phyloP scores from a whole-genome alignment of 2,888 invertebrate genomes.

The Atethmia centrago region DNA sequence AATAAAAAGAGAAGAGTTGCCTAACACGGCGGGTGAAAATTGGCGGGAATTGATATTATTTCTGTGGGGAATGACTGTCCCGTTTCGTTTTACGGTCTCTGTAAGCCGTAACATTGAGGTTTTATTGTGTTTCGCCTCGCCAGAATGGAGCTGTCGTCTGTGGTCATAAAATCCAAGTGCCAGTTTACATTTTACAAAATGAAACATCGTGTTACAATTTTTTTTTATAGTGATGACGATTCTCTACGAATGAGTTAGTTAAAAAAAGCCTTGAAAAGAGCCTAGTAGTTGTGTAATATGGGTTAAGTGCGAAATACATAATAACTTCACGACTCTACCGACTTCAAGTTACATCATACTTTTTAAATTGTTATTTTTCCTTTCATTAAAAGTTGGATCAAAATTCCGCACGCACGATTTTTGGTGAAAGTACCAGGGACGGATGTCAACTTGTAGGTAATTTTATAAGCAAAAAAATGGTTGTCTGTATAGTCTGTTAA shows the following conservation, averaged over 20 bases:
- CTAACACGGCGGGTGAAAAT: conserved; percentile 60
- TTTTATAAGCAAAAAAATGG: not conserved
- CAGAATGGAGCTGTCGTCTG: conserved; percentile 74
- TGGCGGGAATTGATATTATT: conserved; percentile 71
- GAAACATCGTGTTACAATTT: conserved; percentile 49
- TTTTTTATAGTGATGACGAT: conserved; percentile 9
- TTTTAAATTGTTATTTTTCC: not conserved
- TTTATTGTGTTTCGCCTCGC: conserved; percentile 70
- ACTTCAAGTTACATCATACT: not conserved
- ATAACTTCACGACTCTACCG: not conserved
- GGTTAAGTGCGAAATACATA: conserved; percentile 9
- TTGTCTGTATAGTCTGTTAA: too few species aligned
- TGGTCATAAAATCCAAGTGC: conserved; percentile 70
- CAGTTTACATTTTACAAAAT: conserved; percentile 62
- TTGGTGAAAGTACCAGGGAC: conserved; percentile 11
- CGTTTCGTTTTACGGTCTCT: conserved; percentile 77
- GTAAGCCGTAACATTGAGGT: conserved; percentile 71
- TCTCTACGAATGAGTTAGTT: not conserved
- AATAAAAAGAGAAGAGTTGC: conserved; percentile 35
- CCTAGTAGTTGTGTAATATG: not conserved
- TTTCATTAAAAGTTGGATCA: conserved; percentile 3
- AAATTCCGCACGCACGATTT: not conserved
- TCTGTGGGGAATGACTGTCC: conserved; percentile 72
- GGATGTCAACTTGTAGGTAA: too few species aligned
- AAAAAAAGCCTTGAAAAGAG: not conserved